Base-by-base conservation (phyloP, 2,113 vertebrate genomes). In the Rattus rattus region DNA sequence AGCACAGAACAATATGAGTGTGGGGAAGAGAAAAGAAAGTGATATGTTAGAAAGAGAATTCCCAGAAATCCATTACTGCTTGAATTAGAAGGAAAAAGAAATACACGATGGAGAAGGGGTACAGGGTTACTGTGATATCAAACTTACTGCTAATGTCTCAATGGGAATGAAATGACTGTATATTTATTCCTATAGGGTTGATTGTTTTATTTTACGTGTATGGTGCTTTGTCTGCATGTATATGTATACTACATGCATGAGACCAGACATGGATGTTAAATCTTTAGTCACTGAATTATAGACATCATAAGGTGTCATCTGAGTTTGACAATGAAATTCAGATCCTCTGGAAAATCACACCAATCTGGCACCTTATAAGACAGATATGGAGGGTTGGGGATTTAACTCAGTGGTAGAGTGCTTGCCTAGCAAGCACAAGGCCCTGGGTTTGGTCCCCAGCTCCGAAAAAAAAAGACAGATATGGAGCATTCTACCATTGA, bases 91-190 rank as follows among this genome's bases (percentile, higher is more conserved):
- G 28, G 39, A 26, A 14, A 77, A 28, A 49, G 22, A 16, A 6
- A 75, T 12, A 20, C 14, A 73, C 11, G 52, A 63, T 1, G 16
- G 17, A 39, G 3, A 2, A 5, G 2, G 12, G 24, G 22, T 20
- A 5, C n/a, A 33, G 0, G 49, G 30, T 8, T 39, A 39, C 39
- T 39, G 17, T 73, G 70, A 10, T 28, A 56, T 26, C 20, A 63
- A 4, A 63, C 19, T 1, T 11, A 49, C 28, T 80, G 49, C 47
- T 80, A 28, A 52, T 79, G 14, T 54, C 16, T 54, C 49, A 30
- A 54, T 30, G 0, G 69, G 28, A 17, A 9, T 8, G 2, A 22
- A 11, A 24, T 3, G 9, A n/a, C 8, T 30, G n/a, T 22, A 26
- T 16, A 49, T 39, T 67, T 26, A 80, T 36, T 11, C 7, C 2